phyloP scores from a whole-genome alignment of 2,888 invertebrate genomes.

The Pandemis heparana region DNA sequence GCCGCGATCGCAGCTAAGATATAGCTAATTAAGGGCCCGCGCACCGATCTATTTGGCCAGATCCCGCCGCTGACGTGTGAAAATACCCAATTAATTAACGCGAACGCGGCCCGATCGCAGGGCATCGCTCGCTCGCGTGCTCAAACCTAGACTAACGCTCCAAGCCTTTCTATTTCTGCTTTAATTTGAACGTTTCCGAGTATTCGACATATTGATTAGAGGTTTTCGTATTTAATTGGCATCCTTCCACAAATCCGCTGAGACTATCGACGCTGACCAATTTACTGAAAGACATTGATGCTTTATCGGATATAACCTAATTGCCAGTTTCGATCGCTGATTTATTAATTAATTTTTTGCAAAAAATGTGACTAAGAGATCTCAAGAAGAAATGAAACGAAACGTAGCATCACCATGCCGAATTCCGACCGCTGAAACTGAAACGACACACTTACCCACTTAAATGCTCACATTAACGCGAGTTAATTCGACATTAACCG shows the following conservation, averaged over 20 bases:
- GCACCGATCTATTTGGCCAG: constrained; percentile 84
- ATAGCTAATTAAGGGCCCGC: constrained; percentile 83
- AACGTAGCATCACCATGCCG: neutral
- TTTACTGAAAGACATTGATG: constrained; percentile 24
- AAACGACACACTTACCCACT: constrained; percentile 22
- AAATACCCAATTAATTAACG: constrained; percentile 86
- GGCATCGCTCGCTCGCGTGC: constrained; percentile 78
- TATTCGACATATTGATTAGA: constrained; percentile 44
- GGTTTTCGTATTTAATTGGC: constrained; percentile 44
- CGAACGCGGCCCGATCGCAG: constrained; percentile 66
- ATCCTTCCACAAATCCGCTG: constrained; percentile 41
- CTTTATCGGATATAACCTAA: constrained; percentile 10
- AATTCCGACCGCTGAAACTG: constrained; percentile 21
- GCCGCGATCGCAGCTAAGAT: constrained; percentile 75
- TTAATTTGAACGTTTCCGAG: constrained; percentile 61
- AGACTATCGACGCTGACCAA: constrained; percentile 14
- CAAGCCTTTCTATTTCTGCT: constrained; percentile 61
- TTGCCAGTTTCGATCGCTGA: neutral
- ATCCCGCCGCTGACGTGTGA: constrained; percentile 85
- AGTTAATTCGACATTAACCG: constrained; percentile 57
- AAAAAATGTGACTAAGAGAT: neutral
- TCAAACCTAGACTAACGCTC: constrained; percentile 62
- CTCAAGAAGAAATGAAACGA: neutral
- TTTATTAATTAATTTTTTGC: neutral
- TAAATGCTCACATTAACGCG: constrained; percentile 28